phyloP scores from a whole-genome alignment of 2,113 vertebrate genomes.

The Vanacampus margaritifer region DNA sequence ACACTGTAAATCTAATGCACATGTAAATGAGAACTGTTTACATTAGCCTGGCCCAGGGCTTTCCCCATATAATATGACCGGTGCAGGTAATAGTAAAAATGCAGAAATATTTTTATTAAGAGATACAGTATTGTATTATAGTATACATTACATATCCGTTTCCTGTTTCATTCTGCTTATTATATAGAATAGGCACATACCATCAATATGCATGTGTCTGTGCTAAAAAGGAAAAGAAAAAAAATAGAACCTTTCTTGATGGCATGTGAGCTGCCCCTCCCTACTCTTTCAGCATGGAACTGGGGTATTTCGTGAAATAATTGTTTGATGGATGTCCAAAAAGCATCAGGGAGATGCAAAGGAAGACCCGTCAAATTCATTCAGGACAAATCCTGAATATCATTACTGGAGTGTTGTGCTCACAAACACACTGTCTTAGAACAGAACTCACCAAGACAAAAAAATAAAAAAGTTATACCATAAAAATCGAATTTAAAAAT shows the following conservation, averaged over 20 bases:
- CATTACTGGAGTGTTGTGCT: too few species aligned
- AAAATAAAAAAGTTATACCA: too few species aligned
- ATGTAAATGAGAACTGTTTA: not conserved
- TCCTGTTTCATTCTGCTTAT: not conserved
- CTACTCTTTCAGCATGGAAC: not conserved
- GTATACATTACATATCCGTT: not conserved
- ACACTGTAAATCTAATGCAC: not conserved
- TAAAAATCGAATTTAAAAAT: too few species aligned
- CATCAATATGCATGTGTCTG: too few species aligned
- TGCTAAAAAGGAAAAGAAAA: too few species aligned
- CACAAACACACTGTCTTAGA: too few species aligned
- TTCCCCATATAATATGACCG: not conserved
- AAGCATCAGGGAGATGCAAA: not conserved
- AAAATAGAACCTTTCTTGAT: not conserved
- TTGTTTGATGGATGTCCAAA: constrained; percentile 12
- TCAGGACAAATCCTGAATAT: too few species aligned
- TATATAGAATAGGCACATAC: not conserved
- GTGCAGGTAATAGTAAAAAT: not conserved
- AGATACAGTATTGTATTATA: not conserved
- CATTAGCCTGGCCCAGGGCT: not conserved
- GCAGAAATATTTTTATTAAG: constrained; percentile 3
- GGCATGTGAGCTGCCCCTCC: not conserved
- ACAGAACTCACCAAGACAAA: too few species aligned
- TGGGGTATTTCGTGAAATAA: not conserved
- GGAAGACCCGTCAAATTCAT: not conserved